phyloP scores from a whole-genome alignment of 1,140 invertebrate genomes.

The Aethina tumida region DNA sequence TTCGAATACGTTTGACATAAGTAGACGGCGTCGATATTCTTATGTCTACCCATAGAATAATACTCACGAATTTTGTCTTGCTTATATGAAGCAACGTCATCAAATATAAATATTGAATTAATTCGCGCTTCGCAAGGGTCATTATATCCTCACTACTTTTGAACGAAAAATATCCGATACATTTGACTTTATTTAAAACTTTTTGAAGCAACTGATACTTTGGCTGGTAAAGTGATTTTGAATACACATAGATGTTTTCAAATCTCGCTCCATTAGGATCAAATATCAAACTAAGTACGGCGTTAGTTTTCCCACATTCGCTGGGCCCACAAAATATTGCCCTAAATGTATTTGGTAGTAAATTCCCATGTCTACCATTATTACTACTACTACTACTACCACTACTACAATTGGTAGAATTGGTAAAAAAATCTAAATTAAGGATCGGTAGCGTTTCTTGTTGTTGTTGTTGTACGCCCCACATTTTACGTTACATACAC shows the following conservation, averaged over 20 bases:
- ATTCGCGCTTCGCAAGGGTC: slow-evolving; percentile 16
- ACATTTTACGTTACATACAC: too few relatives aligned
- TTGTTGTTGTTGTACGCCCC: too few relatives aligned
- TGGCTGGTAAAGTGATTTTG: slow-evolving; percentile 16
- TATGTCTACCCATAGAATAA: slow-evolving; percentile 34
- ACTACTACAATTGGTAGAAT: too few relatives aligned
- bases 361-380: slow-evolving; percentile 4
- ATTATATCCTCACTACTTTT: slow-evolving; percentile 26
- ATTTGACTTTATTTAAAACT: slow-evolving; percentile 14
- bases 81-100: slow-evolving; percentile 32
- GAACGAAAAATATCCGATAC: slow-evolving; percentile 23
- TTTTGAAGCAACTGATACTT: slow-evolving; percentile 15
- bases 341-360: slow-evolving; percentile 14
- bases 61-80: slow-evolving; percentile 31
- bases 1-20: slow-evolving; percentile 33
- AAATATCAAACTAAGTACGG: slow-evolving; percentile 10
- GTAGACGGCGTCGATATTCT: slow-evolving; percentile 24
- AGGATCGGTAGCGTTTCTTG: slow-evolving; percentile 6
- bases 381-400: background rate
- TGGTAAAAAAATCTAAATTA: slow-evolving; percentile 2
- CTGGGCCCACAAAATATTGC: slow-evolving; percentile 21
- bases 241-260: slow-evolving; percentile 18
- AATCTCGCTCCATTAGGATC: slow-evolving; percentile 17
- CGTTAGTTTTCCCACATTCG: slow-evolving; percentile 22
- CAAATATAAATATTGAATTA: slow-evolving; percentile 21